phyloP scores from a whole-genome alignment of 2,888 invertebrate species.

The Balanococcus diminutus region DNA sequence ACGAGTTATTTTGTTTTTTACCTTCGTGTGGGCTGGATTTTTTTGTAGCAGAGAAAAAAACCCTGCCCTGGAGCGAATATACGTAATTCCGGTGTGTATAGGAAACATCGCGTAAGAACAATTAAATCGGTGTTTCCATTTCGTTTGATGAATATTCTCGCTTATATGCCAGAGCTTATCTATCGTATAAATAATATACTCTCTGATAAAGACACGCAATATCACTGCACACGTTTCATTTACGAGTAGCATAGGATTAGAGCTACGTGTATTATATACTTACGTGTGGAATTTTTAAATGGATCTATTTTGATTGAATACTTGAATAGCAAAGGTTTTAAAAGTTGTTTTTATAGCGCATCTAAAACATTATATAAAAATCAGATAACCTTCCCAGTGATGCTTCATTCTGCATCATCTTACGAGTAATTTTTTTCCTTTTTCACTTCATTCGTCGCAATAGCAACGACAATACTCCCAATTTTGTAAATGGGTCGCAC shows the following conservation, averaged over 20 bases:
- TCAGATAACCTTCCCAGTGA: background rate
- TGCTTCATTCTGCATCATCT: background rate
- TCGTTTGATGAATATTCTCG: conserved; percentile 1
- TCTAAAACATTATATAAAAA: background rate
- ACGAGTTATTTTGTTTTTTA: conserved; percentile 19
- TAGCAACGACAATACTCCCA: background rate
- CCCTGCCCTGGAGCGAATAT: background rate
- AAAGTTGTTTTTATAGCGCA: background rate
- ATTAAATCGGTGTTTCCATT: background rate
- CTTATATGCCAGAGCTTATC: background rate
- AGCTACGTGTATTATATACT: too few relatives aligned
- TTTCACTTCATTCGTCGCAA: background rate
- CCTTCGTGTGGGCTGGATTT: background rate
- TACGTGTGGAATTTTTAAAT: background rate
- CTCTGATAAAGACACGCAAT: background rate
- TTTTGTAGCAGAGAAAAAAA: background rate
- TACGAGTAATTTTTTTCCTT: background rate
- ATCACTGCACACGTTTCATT: background rate
- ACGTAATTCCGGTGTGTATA: background rate
- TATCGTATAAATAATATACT: background rate
- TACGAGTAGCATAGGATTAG: background rate
- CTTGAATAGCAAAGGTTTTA: too few relatives aligned
- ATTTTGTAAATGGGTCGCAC: too few relatives aligned
- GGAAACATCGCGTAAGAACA: background rate
- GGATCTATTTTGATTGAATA: background rate